Evolutionary conservation across 2,113 vertebrate genomes (phyloP).

Genomic region (Tyto alba): DNA sequence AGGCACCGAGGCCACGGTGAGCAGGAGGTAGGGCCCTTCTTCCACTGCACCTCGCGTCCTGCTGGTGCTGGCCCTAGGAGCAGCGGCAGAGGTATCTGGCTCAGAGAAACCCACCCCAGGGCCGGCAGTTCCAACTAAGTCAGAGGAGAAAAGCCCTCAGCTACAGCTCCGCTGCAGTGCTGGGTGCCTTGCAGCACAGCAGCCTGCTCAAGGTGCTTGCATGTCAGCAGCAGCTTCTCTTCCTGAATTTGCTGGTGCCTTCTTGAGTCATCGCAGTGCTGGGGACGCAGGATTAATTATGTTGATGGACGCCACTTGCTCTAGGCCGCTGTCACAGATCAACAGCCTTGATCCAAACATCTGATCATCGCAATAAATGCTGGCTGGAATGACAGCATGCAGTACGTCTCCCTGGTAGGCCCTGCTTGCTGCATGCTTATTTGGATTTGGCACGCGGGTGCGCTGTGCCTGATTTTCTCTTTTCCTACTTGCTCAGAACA

Average conservation of each 20-base stretch:
- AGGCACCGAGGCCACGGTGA: rapidly evolving
- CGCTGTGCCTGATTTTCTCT: background rate
- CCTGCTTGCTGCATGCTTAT: background rate
- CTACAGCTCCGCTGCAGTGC: rapidly evolving
- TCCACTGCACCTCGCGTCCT: rapidly evolving
- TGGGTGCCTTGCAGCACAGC: background rate
- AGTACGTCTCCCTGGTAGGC: background rate
- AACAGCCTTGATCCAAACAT: background rate
- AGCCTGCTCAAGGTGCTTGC: background rate
- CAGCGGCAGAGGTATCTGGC: rapidly evolving
- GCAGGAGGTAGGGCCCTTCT: background rate
- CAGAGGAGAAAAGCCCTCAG: background rate
- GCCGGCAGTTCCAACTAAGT: background rate
- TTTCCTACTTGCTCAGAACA: background rate
- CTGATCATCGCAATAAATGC: background rate
- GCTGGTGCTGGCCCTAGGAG: background rate
- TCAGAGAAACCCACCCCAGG: background rate
- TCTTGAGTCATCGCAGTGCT: background rate
- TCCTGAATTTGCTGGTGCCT: background rate
- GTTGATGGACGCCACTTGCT: background rate
- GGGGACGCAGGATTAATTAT: background rate
- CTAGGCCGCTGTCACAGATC: background rate
- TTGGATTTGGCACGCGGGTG: background rate
- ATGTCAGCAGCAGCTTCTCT: background rate
- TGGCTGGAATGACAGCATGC: background rate